phyloP scores from a whole-genome alignment of 2,888 invertebrate genomes.

The Ophion ellenae region DNA sequence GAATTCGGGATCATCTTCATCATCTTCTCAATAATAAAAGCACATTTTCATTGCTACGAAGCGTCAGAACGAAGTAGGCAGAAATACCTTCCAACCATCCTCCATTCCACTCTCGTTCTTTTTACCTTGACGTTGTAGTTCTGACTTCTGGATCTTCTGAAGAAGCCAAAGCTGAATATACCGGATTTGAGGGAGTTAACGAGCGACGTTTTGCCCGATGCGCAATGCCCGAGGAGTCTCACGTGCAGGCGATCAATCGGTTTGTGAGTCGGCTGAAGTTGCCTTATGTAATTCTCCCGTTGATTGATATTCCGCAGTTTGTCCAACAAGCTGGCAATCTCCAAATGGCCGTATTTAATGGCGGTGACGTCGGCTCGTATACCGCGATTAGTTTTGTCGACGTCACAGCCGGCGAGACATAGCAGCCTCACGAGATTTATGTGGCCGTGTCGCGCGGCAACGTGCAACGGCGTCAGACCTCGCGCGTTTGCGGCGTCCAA shows the following conservation, averaged over 20 bases:
- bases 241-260: slow-evolving; percentile 87
- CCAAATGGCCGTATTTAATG: slow-evolving; percentile 89
- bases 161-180: slow-evolving; percentile 87
- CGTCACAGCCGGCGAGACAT: slow-evolving; percentile 89
- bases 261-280: slow-evolving; percentile 87
- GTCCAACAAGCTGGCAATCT: slow-evolving; percentile 88
- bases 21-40: no score
- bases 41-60: no score
- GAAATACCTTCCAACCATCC: no score
- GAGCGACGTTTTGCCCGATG: slow-evolving; percentile 89
- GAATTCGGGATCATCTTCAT: no score
- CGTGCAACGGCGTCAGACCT: slow-evolving; percentile 88
- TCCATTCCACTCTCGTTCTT: no score
- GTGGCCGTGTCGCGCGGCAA: slow-evolving; percentile 89
- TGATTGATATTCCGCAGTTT: slow-evolving; percentile 86
- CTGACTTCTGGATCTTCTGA: slow-evolving; percentile 85
- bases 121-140: slow-evolving; percentile 79
- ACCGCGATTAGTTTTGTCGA: slow-evolving; percentile 88
- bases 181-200: slow-evolving; percentile 88
- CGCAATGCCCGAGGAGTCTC: slow-evolving; percentile 89
- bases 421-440: slow-evolving; percentile 88
- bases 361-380: slow-evolving; percentile 91
- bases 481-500: slow-evolving; percentile 87
- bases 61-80: no score
- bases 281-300: slow-evolving; percentile 86